Percentiles rank a stretch among this genome's conserved stretches.
These are phyloP conservation scores for Pan troglodytes DNA, from an alignment of 2,113 vertebrate species.

Conservation along the genomic window NHGRI_mPanTro3-v2.1_pri NC_072414.2:36531001-36531500, in stretches of 20 bases:
- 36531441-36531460: neutral
- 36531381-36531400: neutral
- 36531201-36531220: neutral
- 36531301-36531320: neutral
- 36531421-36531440: neutral
- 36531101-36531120: conserved; percentile 18
- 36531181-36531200: neutral
- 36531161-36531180: neutral
- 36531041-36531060: neutral
- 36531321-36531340: neutral
- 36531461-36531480: neutral
- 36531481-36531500: neutral
- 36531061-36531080: conserved; percentile 34
- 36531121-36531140: conserved; percentile 21
- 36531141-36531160: conserved; percentile 14
- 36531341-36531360: neutral
- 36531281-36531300: neutral
- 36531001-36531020: neutral
- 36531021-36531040: neutral
- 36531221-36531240: neutral
- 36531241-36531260: conserved; percentile 12
- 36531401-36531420: neutral
- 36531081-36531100: neutral
- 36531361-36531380: neutral
- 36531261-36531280: neutral